Base-by-base conservation (phyloP, 92 coral and sea anemone species). In the Epizoanthus stellaris region DNA sequence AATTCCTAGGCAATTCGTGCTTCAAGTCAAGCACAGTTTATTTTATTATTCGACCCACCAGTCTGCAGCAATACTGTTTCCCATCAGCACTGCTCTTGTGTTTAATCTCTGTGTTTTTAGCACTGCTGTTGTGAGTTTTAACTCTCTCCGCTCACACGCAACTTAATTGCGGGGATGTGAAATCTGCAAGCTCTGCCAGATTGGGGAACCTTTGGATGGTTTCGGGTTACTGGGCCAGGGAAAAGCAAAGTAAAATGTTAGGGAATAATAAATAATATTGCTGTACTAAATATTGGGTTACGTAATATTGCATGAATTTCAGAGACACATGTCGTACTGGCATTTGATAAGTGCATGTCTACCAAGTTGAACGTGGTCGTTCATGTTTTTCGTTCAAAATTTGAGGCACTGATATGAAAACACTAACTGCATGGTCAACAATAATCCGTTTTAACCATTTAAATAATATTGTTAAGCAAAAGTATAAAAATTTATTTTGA, bases 111-210 rank as follows among this genome's bases (percentile, higher is more conserved):
- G 71, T 49, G 56, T 30, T 79, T 23, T 62, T 17, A 21, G 58
- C 30, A 49, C 83, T 70, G 49, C 15, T 64, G 21, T 49, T 53
- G 59, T 52, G 15, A 12, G 56, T 52, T 52, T 52, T 9, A 52
- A 11, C n/a, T 11, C 2, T 25, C 2, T 25, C 77, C 77, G 52
- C 19, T 62, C 83, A 45, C 72, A 11, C 69, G 83, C 60, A 79
- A 38, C 30, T 77, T 79, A 79, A 79, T 79, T 79, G 70, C 83
- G 83, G 83, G 83, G 83, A 62, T 79, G 83, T 23, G 83, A 79
- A 62, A 79, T 79, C 83, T 79, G 83, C 83, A 79, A 45, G 72
- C 83, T 79, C 73, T 79, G 83, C 83, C 83, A 79, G 45, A 79
- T 79, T 63, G 71, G 83, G 83, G 83, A 79, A 45, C 83, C 83